Evolutionary conservation across 2,797 vertebrate genomes (phyloP).

Genomic region (Chrysocyon brachyurus): DNA sequence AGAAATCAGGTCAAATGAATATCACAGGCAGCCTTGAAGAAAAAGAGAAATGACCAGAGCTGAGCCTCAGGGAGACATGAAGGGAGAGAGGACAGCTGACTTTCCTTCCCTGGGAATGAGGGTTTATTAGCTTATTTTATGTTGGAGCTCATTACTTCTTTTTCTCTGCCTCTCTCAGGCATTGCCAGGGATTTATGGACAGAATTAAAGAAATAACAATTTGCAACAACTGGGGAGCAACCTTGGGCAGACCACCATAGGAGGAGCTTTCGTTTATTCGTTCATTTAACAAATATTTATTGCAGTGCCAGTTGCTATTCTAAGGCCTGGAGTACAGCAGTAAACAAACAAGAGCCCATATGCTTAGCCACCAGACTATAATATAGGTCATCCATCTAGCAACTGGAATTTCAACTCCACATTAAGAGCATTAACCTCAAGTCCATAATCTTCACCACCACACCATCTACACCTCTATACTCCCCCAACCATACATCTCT

Average conservation of each 20-base stretch:
- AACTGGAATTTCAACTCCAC: not conserved
- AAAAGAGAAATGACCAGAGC: slow-evolving; percentile 56
- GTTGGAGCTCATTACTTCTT: not conserved
- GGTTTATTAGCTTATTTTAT: not conserved
- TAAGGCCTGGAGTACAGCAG: not conserved
- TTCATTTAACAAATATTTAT: not conserved
- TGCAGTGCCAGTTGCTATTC: not conserved
- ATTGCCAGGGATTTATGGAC: not conserved
- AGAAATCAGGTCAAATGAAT: slow-evolving; percentile 66
- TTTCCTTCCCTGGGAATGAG: not conserved
- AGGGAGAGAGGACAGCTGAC: not conserved
- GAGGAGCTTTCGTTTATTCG: not conserved
- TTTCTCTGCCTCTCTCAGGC: not conserved
- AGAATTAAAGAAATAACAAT: not conserved
- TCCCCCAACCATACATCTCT: not conserved
- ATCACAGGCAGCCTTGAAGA: slow-evolving; percentile 48
- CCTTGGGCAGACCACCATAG: not conserved
- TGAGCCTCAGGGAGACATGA: not conserved
- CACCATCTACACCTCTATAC: not conserved
- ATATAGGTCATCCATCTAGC: not conserved
- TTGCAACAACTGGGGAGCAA: not conserved
- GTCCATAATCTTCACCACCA: not conserved
- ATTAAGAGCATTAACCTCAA: not conserved
- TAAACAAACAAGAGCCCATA: not conserved
- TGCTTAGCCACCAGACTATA: not conserved